A percentile compares a stretch with the other conserved stretches of the same genome.
Conservation (phyloP, 1,140 invertebrate genomes). For the Araneus ventricosus region DNA sequence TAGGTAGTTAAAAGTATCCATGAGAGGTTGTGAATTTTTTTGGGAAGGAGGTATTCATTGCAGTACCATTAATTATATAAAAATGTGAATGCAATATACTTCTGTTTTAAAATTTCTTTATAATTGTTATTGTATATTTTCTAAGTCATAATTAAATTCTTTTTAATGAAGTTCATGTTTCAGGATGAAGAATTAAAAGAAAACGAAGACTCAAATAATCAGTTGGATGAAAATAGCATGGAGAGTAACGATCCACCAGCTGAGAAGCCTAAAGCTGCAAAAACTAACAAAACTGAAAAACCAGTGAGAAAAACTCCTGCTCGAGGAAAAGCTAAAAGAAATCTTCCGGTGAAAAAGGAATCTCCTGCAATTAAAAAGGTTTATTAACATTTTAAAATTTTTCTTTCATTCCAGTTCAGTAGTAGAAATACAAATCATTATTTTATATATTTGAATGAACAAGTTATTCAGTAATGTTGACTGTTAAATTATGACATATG, state of each 20-base stretch:
- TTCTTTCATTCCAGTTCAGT: neutral
- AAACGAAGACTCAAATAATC: neutral
- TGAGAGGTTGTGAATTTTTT: too few relatives aligned
- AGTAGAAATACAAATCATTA: neutral
- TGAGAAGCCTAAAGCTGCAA: constrained; percentile 9
- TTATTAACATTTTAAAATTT: neutral
- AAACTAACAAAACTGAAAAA: constrained; percentile 17
- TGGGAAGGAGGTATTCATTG: too few relatives aligned
- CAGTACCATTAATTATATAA: too few relatives aligned
- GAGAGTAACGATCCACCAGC: neutral
- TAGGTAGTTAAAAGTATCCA: too few relatives aligned
- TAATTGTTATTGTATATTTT: neutral
- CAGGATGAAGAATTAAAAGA: neutral
- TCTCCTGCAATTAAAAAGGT: constrained; percentile 45
- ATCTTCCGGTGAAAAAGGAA: constrained; percentile 26
- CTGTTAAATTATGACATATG: too few relatives aligned
- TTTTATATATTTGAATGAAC: too few relatives aligned
- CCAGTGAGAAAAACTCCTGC: neutral
- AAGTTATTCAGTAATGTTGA: too few relatives aligned
- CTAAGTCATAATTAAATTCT: neutral
- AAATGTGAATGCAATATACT: too few relatives aligned
- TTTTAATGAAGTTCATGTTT: neutral
- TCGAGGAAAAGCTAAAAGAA: constrained; percentile 40
- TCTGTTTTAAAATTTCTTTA: too few relatives aligned
- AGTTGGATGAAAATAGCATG: neutral